Evolutionary conservation across 64 coral and sea anemone species (phyloP).

Genomic region (Cladopsammia gracilis): DNA sequence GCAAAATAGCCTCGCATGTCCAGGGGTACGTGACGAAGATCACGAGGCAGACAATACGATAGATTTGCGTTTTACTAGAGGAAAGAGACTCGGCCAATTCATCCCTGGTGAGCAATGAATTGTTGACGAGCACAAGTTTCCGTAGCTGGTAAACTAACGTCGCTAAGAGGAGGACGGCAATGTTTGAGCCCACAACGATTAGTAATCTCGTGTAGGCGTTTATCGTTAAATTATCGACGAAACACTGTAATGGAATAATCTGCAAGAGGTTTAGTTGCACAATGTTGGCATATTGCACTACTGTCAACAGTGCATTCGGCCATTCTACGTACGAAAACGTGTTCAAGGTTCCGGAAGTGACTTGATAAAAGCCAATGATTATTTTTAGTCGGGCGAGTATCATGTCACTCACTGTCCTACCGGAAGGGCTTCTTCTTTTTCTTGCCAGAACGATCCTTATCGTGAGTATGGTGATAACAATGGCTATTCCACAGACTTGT

Average conservation of each 20-base stretch:
- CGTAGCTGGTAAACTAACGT: neutral
- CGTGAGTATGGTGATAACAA: neutral
- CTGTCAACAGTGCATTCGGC: slow-evolving; percentile 11
- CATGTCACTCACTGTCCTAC: slow-evolving; percentile 12
- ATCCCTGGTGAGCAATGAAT: neutral
- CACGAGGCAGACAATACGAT: slow-evolving; percentile 21
- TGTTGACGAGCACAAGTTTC: neutral
- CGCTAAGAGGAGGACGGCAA: neutral
- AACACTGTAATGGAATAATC: slow-evolving; percentile 36
- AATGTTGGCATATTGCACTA: slow-evolving; percentile 37
- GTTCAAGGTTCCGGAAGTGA: slow-evolving; percentile 41
- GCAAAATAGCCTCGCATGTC: slow-evolving; percentile 42
- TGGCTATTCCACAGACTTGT: neutral
- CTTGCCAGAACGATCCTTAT: slow-evolving; percentile 15
- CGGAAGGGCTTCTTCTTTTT: neutral
- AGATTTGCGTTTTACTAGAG: slow-evolving; percentile 8
- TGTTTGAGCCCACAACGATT: neutral
- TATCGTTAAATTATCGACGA: neutral
- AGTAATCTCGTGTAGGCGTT: slow-evolving; percentile 32
- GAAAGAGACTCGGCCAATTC: slow-evolving; percentile 25
- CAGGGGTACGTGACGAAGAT: slow-evolving; percentile 32
- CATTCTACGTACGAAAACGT: slow-evolving; percentile 46
- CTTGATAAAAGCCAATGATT: slow-evolving; percentile 58
- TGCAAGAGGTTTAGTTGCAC: slow-evolving; percentile 48
- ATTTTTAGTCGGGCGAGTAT: slow-evolving; percentile 50